Conservation (phyloP, 2,888 invertebrate species). For the Nephrotoma guestfalica region DNA sequence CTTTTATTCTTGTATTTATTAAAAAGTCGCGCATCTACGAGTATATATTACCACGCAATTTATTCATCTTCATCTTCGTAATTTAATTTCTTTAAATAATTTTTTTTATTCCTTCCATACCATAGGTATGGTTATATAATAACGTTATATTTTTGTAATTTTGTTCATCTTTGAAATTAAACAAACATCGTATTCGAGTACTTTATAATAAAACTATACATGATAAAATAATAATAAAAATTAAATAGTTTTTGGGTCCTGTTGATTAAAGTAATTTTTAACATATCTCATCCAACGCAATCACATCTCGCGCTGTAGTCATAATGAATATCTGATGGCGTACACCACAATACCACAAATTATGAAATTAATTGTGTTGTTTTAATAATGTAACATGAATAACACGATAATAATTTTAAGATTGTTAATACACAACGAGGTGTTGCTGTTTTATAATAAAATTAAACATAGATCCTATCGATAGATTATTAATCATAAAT, state of each 20-base stretch:
- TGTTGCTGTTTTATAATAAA: not conserved
- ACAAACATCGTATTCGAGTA: not conserved
- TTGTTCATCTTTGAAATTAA: not conserved
- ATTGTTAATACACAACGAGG: not conserved
- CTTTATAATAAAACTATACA: not conserved
- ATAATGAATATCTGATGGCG: not conserved
- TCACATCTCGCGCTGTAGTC: not conserved
- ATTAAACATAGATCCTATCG: not conserved
- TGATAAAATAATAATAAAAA: not conserved
- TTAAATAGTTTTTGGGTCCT: not conserved
- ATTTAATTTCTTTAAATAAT: not conserved
- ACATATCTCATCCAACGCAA: not conserved
- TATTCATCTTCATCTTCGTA: not conserved
- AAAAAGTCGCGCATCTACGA: not conserved
- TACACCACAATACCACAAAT: not conserved
- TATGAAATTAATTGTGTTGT: not conserved
- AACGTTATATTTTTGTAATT: not conserved
- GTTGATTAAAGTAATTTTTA: not conserved
- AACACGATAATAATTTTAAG: not conserved
- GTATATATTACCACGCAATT: not conserved
- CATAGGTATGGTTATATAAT: too few relatives aligned
- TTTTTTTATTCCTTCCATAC: not conserved
- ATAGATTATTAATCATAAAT: not conserved
- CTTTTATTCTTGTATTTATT: not conserved
- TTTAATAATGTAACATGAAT: not conserved